Conservation (phyloP, 2,888 invertebrate genomes). For the Carterocephalus palaemon region DNA sequence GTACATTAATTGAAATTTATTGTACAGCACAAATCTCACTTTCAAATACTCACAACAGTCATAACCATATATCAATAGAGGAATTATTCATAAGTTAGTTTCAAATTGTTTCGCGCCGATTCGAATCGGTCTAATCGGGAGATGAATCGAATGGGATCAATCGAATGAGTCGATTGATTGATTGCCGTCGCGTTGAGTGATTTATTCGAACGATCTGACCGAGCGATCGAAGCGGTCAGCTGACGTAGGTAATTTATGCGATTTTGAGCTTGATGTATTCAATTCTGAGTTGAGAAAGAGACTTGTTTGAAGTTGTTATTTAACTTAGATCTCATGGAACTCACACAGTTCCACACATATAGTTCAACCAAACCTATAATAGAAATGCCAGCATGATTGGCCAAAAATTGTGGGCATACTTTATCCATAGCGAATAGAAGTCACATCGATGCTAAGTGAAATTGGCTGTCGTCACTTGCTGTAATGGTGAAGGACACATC, state of each 20-base stretch:
- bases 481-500: no score
- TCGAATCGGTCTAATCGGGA: conserved; percentile 53
- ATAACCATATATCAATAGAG: conserved; percentile 34
- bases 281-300: conserved; percentile 7
- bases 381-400: no score
- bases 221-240: conserved; percentile 18
- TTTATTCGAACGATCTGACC: conserved; percentile 45
- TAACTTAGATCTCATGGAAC: no score
- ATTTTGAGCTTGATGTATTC: conserved; percentile 17
- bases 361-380: no score
- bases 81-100: conserved; percentile 35
- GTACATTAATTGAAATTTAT: conserved; percentile 22
- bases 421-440: no score
- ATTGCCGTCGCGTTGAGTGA: conserved; percentile 55
- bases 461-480: no score
- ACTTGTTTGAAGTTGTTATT: no score
- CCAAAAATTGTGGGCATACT: no score
- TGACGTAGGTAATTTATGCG: conserved; percentile 18
- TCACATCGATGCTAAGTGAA: no score
- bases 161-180: conserved; percentile 63
- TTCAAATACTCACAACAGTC: conserved; percentile 41
- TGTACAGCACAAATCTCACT: conserved; percentile 21
- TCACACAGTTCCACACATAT: no score
- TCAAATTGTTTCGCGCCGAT: conserved; percentile 57
- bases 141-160: conserved; percentile 68